These are phyloP conservation scores for Oxystoma pomonae DNA, from an alignment of 2,888 invertebrate genomes.

Conservation along the genomic window DNA sequence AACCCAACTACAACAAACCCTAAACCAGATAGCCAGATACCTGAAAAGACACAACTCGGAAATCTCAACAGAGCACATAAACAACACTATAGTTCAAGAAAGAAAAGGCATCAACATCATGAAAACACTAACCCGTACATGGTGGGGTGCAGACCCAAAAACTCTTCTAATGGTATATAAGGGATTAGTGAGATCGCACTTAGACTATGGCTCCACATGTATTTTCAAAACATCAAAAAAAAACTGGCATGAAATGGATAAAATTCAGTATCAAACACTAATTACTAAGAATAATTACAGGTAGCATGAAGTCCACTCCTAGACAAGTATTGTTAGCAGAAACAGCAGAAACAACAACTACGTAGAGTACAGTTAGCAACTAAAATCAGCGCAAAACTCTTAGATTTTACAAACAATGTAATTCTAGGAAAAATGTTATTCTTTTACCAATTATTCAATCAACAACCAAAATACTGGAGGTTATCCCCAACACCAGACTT, in stretches of 20 bases:
- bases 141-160: conserved; percentile 18
- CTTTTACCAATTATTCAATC: not conserved
- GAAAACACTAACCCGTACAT: conserved; percentile 12
- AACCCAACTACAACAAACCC: conserved; percentile 2
- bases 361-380: no score
- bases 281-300: conserved; percentile 5
- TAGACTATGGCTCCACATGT: conserved; percentile 13
- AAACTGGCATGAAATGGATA: not conserved
- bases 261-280: conserved; percentile 3
- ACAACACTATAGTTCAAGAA: not conserved
- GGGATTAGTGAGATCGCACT: conserved; percentile 14
- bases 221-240: conserved; percentile 1
- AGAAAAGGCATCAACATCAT: conserved; percentile 18
- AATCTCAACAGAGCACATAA: conserved; percentile 4
- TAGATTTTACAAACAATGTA: not conserved
- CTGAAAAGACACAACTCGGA: conserved; percentile 7
- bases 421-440: not conserved
- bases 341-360: no score
- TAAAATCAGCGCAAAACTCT: no score
- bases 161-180: conserved; percentile 11
- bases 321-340: conserved; percentile 13
- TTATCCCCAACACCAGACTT: not conserved
- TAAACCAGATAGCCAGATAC: conserved; percentile 8
- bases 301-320: conserved; percentile 15
- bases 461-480: not conserved